phyloP scores from a whole-genome alignment of 2,113 vertebrate genomes.

The Eclectus roratus region DNA sequence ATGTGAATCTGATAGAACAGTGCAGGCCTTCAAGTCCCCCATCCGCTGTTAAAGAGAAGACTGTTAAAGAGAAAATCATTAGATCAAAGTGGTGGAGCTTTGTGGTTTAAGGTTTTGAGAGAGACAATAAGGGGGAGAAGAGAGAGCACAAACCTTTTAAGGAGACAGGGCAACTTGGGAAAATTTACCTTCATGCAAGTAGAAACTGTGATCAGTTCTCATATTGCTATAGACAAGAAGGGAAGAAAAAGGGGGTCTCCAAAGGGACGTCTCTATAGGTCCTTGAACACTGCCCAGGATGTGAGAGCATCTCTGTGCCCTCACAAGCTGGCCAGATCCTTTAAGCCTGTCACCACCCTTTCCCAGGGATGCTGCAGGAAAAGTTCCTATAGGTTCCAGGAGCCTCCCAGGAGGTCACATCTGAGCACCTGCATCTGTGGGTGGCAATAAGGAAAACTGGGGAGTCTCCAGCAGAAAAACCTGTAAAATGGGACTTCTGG shows the following conservation, averaged over 20 bases:
- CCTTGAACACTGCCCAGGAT: accelerated
- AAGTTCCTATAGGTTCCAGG: neutral
- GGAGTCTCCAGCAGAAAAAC: neutral
- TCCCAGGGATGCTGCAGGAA: neutral
- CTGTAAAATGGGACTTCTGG: neutral
- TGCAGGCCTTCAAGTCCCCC: neutral
- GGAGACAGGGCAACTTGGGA: neutral
- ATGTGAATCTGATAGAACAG: neutral
- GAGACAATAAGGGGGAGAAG: neutral
- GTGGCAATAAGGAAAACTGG: neutral
- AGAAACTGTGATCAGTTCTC: neutral
- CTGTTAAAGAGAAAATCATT: neutral
- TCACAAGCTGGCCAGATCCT: neutral
- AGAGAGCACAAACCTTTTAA: neutral
- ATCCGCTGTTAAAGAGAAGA: neutral
- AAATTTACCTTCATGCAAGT: neutral
- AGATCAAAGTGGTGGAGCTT: neutral
- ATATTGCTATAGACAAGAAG: neutral
- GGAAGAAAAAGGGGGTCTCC: neutral
- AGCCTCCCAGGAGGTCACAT: neutral
- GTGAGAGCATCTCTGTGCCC: neutral
- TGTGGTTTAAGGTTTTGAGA: neutral
- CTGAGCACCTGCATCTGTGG: neutral
- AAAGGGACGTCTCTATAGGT: neutral
- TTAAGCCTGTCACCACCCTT: neutral